Percentiles rank a stretch among this genome's conserved stretches.
Evolutionary conservation across 2,797 vertebrate genomes (phyloP).

Genomic region (Enteromius fasciolatus): DNA sequence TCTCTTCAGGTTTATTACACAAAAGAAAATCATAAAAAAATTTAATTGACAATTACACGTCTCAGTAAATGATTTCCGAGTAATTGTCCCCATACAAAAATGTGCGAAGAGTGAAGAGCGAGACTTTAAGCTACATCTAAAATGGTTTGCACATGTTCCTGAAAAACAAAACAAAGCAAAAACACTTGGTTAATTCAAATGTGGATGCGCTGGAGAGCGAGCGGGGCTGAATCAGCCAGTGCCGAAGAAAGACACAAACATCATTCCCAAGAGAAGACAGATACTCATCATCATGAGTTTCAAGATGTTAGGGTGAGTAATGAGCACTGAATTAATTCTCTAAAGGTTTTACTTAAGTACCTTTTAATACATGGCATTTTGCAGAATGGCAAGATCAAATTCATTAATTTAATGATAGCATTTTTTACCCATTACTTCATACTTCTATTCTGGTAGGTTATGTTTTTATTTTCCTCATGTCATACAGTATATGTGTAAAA

Average conservation of each 20-base stretch:
- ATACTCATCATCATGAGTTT: not conserved
- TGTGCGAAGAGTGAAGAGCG: too few species aligned
- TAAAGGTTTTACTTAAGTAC: not conserved
- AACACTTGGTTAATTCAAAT: not conserved
- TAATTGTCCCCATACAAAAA: not conserved
- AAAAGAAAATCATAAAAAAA: not conserved
- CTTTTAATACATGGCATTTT: not conserved
- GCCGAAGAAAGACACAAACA: not conserved
- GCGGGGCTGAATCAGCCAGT: not conserved
- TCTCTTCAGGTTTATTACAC: not conserved
- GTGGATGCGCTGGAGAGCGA: not conserved
- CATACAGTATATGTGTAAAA: not conserved
- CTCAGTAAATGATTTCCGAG: not conserved
- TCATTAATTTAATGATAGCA: not conserved
- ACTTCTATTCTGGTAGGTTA: not conserved
- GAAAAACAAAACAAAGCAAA: not conserved
- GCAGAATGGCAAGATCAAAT: not conserved
- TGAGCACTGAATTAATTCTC: not conserved
- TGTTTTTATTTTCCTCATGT: not conserved
- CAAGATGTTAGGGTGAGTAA: conserved; percentile 4
- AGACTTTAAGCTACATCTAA: not conserved
- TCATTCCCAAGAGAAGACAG: not conserved
- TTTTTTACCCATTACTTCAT: not conserved
- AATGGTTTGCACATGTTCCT: too few species aligned
- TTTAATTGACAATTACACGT: not conserved